These are phyloP conservation scores for Mystacides longicornis DNA, from an alignment of 2,888 invertebrate genomes.

Conservation along the genomic window DNA sequence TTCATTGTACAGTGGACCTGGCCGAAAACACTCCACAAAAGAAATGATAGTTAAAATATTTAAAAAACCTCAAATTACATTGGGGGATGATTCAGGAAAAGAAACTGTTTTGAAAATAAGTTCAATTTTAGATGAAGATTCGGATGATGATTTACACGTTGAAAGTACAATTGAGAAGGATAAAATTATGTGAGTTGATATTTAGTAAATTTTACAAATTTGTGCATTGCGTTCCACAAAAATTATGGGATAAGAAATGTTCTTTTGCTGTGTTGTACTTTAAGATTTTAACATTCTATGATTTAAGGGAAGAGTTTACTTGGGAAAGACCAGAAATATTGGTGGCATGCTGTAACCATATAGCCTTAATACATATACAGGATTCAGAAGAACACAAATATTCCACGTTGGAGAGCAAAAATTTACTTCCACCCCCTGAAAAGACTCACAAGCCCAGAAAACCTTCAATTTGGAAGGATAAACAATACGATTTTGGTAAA, in stretches of 20 bases:
- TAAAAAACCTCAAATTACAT: background rate
- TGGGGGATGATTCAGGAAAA: background rate
- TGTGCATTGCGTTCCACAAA: no score
- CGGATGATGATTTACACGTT: background rate
- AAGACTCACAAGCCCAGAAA: slow-evolving; percentile 36
- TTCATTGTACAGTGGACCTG: slow-evolving; percentile 35
- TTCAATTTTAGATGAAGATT: slow-evolving; percentile 8
- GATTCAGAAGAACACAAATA: background rate
- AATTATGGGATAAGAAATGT: no score
- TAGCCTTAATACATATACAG: slow-evolving; percentile 38
- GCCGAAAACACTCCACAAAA: slow-evolving; percentile 6
- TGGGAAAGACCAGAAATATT: slow-evolving; percentile 41
- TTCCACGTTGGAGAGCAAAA: background rate
- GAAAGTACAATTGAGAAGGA: slow-evolving; percentile 11
- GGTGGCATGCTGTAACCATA: slow-evolving; percentile 49
- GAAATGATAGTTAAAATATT: background rate
- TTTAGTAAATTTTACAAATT: no score
- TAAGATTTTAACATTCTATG: background rate
- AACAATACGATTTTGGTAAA: slow-evolving; percentile 25
- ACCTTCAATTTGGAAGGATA: slow-evolving; percentile 36
- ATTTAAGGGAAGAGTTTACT: slow-evolving; percentile 16
- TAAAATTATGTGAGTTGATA: slow-evolving; percentile 3
- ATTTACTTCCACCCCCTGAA: slow-evolving; percentile 34
- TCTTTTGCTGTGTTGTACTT: no score
- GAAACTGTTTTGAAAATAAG: background rate